These are phyloP conservation scores for Geococcyx californianus DNA, from an alignment of 2,113 vertebrate species.

Conservation along the genomic window DNA sequence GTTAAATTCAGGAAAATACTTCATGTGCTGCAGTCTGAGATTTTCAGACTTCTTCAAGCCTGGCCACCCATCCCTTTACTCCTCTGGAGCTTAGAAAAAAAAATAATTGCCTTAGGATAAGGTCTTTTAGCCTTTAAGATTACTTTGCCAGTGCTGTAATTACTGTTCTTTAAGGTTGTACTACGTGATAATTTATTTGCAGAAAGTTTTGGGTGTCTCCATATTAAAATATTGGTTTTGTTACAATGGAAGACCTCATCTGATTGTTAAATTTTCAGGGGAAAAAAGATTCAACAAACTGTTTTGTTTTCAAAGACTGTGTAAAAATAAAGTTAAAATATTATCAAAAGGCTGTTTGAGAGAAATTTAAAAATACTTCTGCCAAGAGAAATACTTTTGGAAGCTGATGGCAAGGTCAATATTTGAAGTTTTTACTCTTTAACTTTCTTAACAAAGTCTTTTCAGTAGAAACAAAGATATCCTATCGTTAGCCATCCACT, in stretches of 20 bases:
- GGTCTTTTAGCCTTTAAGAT: background rate
- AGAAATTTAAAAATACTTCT: background rate
- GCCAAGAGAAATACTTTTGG: constrained; percentile 29
- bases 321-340: constrained; percentile 37
- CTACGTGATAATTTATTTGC: background rate
- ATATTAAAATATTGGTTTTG: background rate
- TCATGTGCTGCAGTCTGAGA: background rate
- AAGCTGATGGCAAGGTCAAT: constrained; percentile 15
- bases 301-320: constrained; percentile 9
- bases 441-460: background rate
- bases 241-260: background rate
- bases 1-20: background rate
- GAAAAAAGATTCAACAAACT: background rate
- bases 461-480: background rate
- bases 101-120: background rate
- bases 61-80: background rate
- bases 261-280: background rate
- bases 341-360: background rate
- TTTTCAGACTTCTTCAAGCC: background rate
- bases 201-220: background rate
- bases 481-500: background rate
- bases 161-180: background rate
- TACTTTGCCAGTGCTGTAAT: background rate
- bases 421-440: constrained; percentile 15
- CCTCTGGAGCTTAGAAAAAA: background rate